Percentiles rank a stretch among this genome's conserved stretches.
These are phyloP conservation scores for Sphecodes monilicornis DNA, from an alignment of 2,888 invertebrate genomes.

Conservation along the genomic window DNA sequence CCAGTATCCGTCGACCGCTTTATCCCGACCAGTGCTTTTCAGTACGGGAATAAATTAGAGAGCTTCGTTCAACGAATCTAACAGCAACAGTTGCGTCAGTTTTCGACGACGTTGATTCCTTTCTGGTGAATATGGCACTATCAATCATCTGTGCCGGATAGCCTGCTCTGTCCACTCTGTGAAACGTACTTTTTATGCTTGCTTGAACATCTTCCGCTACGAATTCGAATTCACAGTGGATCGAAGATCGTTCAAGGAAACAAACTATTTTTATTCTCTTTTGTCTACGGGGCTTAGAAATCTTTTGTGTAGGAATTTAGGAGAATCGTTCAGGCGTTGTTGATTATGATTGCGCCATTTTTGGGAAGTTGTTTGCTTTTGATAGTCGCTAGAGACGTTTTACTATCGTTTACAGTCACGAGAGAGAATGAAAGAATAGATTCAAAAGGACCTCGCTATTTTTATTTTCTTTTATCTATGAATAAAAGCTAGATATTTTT, in stretches of 20 bases:
- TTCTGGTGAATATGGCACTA: neutral
- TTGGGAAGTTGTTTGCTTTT: neutral
- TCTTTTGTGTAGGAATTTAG: neutral
- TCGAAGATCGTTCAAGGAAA: neutral
- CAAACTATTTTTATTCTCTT: neutral
- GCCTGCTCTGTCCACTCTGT: neutral
- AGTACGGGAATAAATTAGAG: slow-evolving; percentile 16
- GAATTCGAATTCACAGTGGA: neutral
- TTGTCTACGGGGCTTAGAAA: neutral
- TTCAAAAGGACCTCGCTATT: too few relatives aligned
- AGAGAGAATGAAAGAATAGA: too few relatives aligned
- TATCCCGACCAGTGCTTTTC: slow-evolving; percentile 23
- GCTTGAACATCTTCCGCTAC: neutral
- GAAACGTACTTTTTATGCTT: neutral
- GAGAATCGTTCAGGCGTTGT: neutral
- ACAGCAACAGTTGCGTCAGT: slow-evolving; percentile 2
- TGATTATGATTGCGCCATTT: neutral
- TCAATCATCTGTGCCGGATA: slow-evolving; percentile 1
- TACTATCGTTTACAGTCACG: neutral
- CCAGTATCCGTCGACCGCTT: slow-evolving; percentile 52
- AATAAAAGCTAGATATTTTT: too few relatives aligned
- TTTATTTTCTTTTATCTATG: too few relatives aligned
- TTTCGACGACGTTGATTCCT: neutral
- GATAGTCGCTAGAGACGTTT: neutral
- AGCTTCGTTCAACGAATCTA: neutral